phyloP scores from a whole-genome alignment of 2,113 vertebrate genomes.

The Colaptes auratus region DNA sequence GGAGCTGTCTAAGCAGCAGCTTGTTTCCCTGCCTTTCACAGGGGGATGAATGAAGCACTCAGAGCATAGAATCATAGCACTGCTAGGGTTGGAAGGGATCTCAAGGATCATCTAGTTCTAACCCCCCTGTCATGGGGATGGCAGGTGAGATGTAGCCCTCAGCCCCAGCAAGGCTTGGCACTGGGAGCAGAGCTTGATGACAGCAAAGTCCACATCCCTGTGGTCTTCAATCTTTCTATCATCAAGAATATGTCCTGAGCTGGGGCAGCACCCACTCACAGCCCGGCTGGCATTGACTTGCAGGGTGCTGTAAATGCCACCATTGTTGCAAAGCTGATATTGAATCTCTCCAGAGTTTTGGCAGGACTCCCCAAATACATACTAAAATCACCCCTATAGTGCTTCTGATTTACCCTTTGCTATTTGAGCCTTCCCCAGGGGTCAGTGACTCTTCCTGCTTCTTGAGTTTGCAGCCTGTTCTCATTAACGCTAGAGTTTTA shows the following conservation, averaged over 20 bases:
- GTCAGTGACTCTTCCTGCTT: not conserved
- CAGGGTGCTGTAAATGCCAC: not conserved
- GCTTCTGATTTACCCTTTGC: not conserved
- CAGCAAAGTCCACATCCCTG: not conserved
- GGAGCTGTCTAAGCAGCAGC: not conserved
- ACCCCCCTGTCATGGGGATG: too few relatives aligned
- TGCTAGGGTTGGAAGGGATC: too few relatives aligned
- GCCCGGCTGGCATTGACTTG: not conserved
- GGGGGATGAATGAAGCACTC: not conserved
- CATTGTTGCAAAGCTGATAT: not conserved
- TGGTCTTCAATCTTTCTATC: not conserved
- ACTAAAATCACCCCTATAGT: not conserved
- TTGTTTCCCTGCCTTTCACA: accelerated
- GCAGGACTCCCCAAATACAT: not conserved
- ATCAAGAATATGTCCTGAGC: not conserved
- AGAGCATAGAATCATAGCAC: not conserved
- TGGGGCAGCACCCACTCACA: accelerated
- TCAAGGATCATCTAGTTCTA: too few relatives aligned
- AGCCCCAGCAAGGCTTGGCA: not conserved
- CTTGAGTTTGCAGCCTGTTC: not conserved
- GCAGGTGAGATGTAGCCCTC: not conserved
- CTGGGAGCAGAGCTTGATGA: not conserved
- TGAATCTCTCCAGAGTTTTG: not conserved
- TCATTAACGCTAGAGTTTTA: not conserved
- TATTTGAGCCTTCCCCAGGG: not conserved